Percentiles rank a stretch among this genome's conserved stretches.
Evolutionary conservation across 1,140 invertebrate genomes (phyloP).

Genomic region (Drosophila tani): DNA sequence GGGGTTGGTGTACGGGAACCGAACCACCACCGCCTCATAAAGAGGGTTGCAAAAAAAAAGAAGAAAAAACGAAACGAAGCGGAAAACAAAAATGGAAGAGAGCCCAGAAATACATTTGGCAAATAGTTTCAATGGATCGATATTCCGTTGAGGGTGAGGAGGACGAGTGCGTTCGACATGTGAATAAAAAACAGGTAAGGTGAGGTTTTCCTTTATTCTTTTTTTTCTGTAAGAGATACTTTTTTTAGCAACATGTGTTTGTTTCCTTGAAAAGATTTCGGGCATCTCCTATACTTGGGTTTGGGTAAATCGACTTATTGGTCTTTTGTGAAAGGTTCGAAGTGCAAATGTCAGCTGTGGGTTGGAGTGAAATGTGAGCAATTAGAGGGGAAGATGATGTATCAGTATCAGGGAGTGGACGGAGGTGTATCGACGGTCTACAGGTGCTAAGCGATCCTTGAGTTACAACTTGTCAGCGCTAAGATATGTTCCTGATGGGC

Average conservation of each 20-base stretch:
- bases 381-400: constrained; percentile 49
- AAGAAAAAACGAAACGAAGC: constrained; percentile 17
- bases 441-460: constrained; percentile 68
- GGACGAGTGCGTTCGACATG: constrained; percentile 37
- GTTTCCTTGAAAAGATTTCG: constrained; percentile 52
- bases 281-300: constrained; percentile 4
- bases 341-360: constrained; percentile 75
- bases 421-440: constrained; percentile 25
- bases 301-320: constrained; percentile 70
- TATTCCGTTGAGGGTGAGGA: constrained; percentile 20
- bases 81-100: constrained; percentile 31
- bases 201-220: constrained; percentile 18
- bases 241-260: constrained; percentile 69
- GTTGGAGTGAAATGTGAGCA: constrained; percentile 68
- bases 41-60: constrained; percentile 68
- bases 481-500: constrained; percentile 54
- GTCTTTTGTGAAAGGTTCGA: constrained; percentile 57
- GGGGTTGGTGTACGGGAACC: constrained; percentile 59
- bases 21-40: constrained; percentile 58
- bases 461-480: constrained; percentile 49
- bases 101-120: constrained; percentile 34
- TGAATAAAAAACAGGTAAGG: constrained; percentile 77
- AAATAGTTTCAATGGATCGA: constrained; percentile 67
- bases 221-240: constrained; percentile 68
- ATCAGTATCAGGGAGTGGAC: constrained; percentile 54